Evolutionary conservation across 2,888 invertebrate genomes (phyloP).

Genomic region (Epistrophella euchroma): DNA sequence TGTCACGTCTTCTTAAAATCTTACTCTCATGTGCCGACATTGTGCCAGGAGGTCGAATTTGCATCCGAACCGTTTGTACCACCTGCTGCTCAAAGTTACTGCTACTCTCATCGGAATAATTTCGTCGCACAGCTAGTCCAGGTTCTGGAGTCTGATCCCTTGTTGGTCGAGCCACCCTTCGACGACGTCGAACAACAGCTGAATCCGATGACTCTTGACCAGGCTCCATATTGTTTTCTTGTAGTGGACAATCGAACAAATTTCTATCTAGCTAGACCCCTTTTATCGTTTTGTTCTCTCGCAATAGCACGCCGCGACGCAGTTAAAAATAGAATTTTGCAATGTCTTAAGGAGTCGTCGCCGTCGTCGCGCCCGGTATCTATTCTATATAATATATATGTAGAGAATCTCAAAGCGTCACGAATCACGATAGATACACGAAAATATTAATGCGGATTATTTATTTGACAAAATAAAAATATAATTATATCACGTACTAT

Average conservation of each 20-base stretch:
- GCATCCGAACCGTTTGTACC: constrained; percentile 80
- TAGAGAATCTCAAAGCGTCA: constrained; percentile 37
- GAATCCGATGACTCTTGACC: constrained; percentile 79
- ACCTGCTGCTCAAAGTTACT: constrained; percentile 70
- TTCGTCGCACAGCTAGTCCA: constrained; percentile 59
- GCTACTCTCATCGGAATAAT: constrained; percentile 78
- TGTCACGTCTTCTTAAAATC: constrained; percentile 82
- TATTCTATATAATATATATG: neutral
- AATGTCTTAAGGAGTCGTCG: constrained; percentile 20
- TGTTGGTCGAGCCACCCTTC: constrained; percentile 85
- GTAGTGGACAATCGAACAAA: constrained; percentile 5
- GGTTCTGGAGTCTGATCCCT: constrained; percentile 87
- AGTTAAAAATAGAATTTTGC: constrained; percentile 60
- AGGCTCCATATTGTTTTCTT: constrained; percentile 75
- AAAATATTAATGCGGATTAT: constrained; percentile 57
- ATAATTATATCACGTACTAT: constrained; percentile 65
- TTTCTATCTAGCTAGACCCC: constrained; percentile 28
- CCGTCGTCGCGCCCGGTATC: neutral
- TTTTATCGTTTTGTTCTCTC: constrained; percentile 43
- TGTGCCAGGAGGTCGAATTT: constrained; percentile 79
- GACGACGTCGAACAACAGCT: constrained; percentile 86
- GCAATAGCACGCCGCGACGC: constrained; percentile 38
- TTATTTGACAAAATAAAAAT: constrained; percentile 53
- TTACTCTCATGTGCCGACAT: constrained; percentile 83
- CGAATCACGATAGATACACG: constrained; percentile 44